Conservation (phyloP, 2,113 vertebrate species). For the Progne subis region DNA sequence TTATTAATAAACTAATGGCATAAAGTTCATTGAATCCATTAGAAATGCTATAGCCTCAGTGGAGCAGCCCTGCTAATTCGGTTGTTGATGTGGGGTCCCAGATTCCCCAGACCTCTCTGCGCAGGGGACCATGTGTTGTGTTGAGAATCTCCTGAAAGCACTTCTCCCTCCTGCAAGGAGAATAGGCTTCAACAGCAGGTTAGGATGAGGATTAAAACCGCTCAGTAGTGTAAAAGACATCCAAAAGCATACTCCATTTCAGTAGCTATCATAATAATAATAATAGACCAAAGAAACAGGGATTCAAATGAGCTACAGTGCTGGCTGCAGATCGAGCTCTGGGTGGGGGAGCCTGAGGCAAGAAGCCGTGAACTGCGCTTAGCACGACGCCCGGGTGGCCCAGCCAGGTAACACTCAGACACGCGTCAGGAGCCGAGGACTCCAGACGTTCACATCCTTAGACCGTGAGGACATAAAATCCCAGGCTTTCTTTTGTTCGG, state of each 20-base stretch:
- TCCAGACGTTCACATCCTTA: background rate
- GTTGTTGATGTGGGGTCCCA: background rate
- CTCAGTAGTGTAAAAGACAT: background rate
- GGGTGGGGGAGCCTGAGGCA: accelerated
- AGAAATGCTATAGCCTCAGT: background rate
- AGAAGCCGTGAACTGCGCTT: accelerated
- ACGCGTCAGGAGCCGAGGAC: accelerated
- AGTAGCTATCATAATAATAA: background rate
- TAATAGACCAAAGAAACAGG: background rate
- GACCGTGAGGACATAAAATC: background rate
- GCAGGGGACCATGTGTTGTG: background rate
- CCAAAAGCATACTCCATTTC: background rate
- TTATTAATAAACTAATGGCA: background rate
- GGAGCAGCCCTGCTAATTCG: background rate
- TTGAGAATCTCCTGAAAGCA: background rate
- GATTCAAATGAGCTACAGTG: background rate
- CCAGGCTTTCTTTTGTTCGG: background rate
- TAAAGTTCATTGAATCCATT: background rate
- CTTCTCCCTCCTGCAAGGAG: background rate
- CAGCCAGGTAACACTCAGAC: background rate
- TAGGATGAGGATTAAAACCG: background rate
- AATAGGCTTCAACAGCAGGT: background rate
- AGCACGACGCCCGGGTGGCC: no score
- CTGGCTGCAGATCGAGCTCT: accelerated
- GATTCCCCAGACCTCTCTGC: background rate